Base-by-base conservation (phyloP, 2,113 vertebrate species). In the Cololabis saira region DNA sequence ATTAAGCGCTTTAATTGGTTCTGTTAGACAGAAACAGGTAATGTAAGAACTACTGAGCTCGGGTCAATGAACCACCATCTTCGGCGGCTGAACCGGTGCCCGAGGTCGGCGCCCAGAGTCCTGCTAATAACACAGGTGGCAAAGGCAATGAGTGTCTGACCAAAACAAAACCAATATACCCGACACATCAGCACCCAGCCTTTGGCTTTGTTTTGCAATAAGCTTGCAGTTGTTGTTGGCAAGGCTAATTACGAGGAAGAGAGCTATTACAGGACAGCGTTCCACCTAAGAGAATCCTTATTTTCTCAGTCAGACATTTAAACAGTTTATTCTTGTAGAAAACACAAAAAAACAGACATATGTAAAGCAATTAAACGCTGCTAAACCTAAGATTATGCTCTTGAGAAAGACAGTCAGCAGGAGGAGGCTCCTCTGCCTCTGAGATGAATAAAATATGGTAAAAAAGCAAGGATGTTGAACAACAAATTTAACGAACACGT, bases 361-460 rank as follows among this genome's bases (percentile, higher is more conserved):
- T 74, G 33, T 82, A 87, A 72, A 80, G 87, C 87, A 90, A 91
- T 92, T 90, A 90, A 91, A 91, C 72, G 84, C 82, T 75, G 81
- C 83, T 88, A 77, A 89, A 85, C 76, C 86, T 88, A 61, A 89
- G 88, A 89, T 89, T 87, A 85, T 77, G 67, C 71, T 82, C 78
- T 64, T 65, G 82, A 83, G 76, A 65, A 79, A 82, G 81, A 76
- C 83, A 82, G 63, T 68, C 78, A 71, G 82, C 83, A 69, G 80
- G 82, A 75, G 78, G 62, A 67, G 57, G 52, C 16, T 83, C 73
- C 78, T 89, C 81, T 82, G 78, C 59, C 63, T 74, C 41, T 0
- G 67, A 84, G 59, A 13, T 42, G 76, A 61, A 80, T 72, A 71
- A 59, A 76, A 59, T 55, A 59, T 30, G 50, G 14, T 13, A 11